Base-by-base conservation (phyloP, 1,140 invertebrate species). In the Nylanderia fulva region DNA sequence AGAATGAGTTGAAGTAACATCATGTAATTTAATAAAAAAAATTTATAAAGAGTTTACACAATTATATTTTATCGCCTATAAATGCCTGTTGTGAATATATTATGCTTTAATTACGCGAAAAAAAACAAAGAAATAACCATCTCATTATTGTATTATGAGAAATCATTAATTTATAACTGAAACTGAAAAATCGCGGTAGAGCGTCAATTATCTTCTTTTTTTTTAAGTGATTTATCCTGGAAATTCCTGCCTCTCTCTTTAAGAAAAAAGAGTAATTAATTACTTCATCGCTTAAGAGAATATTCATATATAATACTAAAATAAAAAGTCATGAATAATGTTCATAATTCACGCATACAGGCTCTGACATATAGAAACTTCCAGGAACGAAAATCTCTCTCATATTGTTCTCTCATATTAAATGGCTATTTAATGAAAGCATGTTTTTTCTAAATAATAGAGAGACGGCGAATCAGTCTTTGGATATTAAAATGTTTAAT, bases 201-300 rank as follows among this genome's bases (percentile, higher is more conserved):
- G 39, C 39, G 36, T 11, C 39, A 68, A 79, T 79, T 52, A 66
- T 56, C 33, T 63, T 13, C 18, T 24, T 21, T 61, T 76, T 66
- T 63, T 45, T 68, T 68, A 15, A 36, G 36, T 29, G 15, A 21
- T 13, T 29, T 79, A 27, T 79, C 76, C 24, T 36, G 76, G 63
- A 79, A n/a, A 79, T 79, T 79, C 36, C 75, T 42, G 60, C 18
- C 48, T 7, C 60, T 18, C 61, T 79, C 9, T n/a, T n/a, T n/a
- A n/a, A n/a, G n/a, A n/a, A n/a, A n/a, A n/a, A n/a, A 42, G 27
- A 48, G 63, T 21, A 68, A 33, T 54, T 29, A 18, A 58, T 79
- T 54, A 79, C 63, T 68, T 54, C 21, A 66, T 21, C 74, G 36
- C 33, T 66, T 79, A 68, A 79, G 18, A 27, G 61, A n/a, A 68